A percentile compares a stretch with the other conserved stretches of the same genome.
Conservation (phyloP, 2,113 vertebrate species). For the Actenoides hombroni region DNA sequence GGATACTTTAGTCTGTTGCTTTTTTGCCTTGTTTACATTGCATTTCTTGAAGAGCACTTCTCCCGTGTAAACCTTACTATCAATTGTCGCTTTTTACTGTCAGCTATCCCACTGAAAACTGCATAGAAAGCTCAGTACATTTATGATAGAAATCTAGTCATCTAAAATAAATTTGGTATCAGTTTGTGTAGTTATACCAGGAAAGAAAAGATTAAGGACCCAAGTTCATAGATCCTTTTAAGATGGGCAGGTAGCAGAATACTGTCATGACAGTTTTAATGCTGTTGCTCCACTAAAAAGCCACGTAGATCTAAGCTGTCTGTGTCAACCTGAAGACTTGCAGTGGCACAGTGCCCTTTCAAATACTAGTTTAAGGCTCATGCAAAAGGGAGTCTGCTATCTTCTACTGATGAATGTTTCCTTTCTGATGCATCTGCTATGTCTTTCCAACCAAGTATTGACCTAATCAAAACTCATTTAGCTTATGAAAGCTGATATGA, state of each 20-base stretch:
- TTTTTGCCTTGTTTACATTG: background rate
- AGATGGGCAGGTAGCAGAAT: background rate
- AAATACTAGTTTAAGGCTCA: background rate
- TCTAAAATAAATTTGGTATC: background rate
- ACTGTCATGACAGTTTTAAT: background rate
- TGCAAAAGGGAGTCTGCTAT: background rate
- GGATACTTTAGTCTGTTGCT: background rate
- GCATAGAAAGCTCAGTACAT: background rate
- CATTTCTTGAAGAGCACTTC: background rate
- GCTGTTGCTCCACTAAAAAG: background rate
- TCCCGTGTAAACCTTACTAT: background rate
- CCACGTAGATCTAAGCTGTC: background rate
- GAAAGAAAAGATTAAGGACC: background rate
- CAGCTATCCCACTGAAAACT: background rate
- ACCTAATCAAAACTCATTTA: constrained; percentile 24
- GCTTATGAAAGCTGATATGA: background rate
- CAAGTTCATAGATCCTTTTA: background rate
- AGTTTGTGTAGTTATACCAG: background rate
- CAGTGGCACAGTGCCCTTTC: background rate
- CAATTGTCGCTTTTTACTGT: background rate
- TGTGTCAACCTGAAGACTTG: background rate
- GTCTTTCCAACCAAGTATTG: constrained; percentile 36
- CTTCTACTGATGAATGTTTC: background rate
- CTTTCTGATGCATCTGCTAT: background rate
- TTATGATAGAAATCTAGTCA: background rate